phyloP scores from a whole-genome alignment of 2,113 vertebrate genomes.

The Ictalurus furcatus region DNA sequence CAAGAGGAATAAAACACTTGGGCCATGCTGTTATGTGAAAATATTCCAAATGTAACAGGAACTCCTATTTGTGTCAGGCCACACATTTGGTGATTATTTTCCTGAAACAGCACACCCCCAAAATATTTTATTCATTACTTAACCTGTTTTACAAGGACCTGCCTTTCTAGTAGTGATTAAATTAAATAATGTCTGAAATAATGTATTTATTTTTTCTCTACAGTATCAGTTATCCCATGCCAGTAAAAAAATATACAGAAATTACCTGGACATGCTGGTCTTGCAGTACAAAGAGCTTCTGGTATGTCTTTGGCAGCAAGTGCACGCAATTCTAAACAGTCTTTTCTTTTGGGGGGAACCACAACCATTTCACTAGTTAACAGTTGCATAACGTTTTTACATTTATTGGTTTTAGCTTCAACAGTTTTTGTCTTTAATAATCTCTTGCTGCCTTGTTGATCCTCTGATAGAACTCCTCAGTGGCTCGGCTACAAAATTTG shows the following conservation, averaged over 20 bases:
- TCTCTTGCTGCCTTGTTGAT: neutral
- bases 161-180: neutral
- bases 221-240: constrained; percentile 82
- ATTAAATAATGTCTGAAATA: neutral
- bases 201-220: neutral
- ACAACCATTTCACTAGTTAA: neutral
- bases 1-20: no score
- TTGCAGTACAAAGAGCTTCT: constrained; percentile 85
- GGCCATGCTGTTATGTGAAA: neutral
- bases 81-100: neutral
- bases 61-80: neutral
- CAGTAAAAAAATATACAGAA: constrained; percentile 77
- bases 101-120: neutral
- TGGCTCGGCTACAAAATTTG: constrained; percentile 79
- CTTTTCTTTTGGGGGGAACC: neutral
- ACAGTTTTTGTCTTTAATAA: neutral
- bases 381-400: no score
- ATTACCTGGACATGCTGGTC: constrained; percentile 85
- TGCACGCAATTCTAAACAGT: neutral
- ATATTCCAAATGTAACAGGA: neutral
- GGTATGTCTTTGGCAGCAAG: constrained; percentile 68
- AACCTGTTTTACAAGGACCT: neutral
- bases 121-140: neutral
- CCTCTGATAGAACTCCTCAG: constrained; percentile 77
- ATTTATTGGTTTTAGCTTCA: neutral